Percentiles rank a stretch among this genome's conserved stretches.
Evolutionary conservation across 2,888 invertebrate genomes (phyloP).

Genomic region (Meta bourneti): DNA sequence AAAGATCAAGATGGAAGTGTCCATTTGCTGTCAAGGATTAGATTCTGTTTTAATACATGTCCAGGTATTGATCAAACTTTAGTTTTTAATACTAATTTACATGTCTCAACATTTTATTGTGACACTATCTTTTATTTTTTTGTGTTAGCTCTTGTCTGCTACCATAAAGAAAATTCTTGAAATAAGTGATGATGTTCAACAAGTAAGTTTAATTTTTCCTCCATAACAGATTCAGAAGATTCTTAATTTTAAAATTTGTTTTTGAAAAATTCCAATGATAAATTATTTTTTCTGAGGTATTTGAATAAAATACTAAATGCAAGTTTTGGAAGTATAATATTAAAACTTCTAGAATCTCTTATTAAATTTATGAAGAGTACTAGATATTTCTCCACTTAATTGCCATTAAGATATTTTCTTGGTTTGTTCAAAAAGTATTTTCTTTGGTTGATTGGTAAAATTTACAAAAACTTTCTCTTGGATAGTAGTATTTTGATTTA

Average conservation of each 20-base stretch:
- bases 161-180: conserved; percentile 53
- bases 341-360: too few species aligned
- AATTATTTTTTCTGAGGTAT: not conserved
- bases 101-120: not conserved
- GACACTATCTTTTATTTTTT: not conserved
- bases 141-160: conserved; percentile 36
- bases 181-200: conserved; percentile 37
- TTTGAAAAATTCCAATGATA: not conserved
- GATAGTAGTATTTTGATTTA: too few species aligned
- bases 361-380: too few species aligned
- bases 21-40: not conserved
- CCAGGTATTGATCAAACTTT: conserved; percentile 29
- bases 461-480: too few species aligned
- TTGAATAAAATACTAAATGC: not conserved
- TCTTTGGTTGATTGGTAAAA: too few species aligned
- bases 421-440: too few species aligned
- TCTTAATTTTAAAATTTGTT: not conserved
- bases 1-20: conserved; percentile 57
- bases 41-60: not conserved
- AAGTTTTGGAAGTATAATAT: too few species aligned
- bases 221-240: not conserved
- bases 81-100: not conserved
- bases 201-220: conserved; percentile 27
- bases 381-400: too few species aligned
- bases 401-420: too few species aligned